Percentiles rank a stretch among this genome's conserved stretches.
phyloP scores from a whole-genome alignment of 30 jellyfish, hydroid and myxozoan species.

The Cassiopea andromeda region DNA sequence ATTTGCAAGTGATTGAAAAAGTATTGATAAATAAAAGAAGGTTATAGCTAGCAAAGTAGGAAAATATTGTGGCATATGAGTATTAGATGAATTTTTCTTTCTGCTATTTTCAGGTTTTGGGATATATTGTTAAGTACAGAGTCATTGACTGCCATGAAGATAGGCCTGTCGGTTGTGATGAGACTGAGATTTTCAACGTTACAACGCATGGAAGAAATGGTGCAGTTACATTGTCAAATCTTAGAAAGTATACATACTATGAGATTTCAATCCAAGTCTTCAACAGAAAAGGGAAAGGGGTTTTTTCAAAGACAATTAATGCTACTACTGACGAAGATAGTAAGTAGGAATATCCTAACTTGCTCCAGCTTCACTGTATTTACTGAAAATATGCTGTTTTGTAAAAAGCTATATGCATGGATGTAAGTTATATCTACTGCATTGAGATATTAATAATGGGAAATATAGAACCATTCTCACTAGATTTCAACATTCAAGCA shows the following conservation, averaged over 20 bases:
- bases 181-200: constrained; percentile 13
- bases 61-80: too few species aligned
- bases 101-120: constrained; percentile 41
- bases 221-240: not conserved
- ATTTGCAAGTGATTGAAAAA: too few species aligned
- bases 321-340: constrained; percentile 56
- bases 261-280: constrained; percentile 35
- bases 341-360: constrained; percentile 7
- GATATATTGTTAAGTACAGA: constrained; percentile 36
- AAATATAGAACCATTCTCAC: too few species aligned
- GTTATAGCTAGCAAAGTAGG: too few species aligned
- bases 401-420: too few species aligned
- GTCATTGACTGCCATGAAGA: constrained; percentile 58
- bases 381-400: too few species aligned
- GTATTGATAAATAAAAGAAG: too few species aligned
- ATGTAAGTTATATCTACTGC: too few species aligned
- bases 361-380: too few species aligned
- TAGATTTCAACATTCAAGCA: too few species aligned
- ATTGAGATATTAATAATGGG: too few species aligned
- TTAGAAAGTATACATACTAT: constrained; percentile 55
- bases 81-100: not conserved
- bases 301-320: constrained; percentile 14
- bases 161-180: constrained; percentile 52
- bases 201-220: constrained; percentile 10
- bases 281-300: constrained; percentile 59